A percentile compares a stretch with the other conserved stretches of the same genome.
Conservation (phyloP, 2,113 vertebrate genomes). For the Barbus barbus region DNA sequence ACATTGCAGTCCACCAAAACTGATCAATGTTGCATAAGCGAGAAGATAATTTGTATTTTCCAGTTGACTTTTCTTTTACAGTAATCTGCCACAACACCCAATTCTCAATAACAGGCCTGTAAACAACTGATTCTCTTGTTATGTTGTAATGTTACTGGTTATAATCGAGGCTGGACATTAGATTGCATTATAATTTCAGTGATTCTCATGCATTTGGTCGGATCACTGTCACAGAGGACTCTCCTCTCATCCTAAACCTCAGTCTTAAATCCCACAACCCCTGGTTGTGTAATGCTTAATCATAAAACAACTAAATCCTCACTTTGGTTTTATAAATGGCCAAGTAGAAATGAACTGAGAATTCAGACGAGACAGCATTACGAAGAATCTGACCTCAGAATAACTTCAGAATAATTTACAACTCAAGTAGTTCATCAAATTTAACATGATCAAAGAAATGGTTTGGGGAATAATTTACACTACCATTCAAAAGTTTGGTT, state of each 20-base stretch:
- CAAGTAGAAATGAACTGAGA: neutral
- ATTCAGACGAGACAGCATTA: slow-evolving; percentile 19
- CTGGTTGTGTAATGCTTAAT: slow-evolving; percentile 41
- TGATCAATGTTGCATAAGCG: slow-evolving; percentile 52
- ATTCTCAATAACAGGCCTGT: neutral
- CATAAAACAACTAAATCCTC: slow-evolving; percentile 40
- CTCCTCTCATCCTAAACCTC: slow-evolving; percentile 10
- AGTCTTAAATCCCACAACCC: slow-evolving; percentile 43
- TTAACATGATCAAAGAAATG: neutral
- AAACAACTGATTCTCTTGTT: neutral
- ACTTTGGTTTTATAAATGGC: slow-evolving; percentile 30
- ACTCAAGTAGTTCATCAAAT: neutral
- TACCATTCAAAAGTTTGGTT: neutral
- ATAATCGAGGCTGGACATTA: neutral
- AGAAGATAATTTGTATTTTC: slow-evolving; percentile 44
- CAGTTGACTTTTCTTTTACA: neutral
- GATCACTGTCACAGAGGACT: slow-evolving; percentile 22
- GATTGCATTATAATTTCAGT: neutral
- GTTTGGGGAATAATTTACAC: neutral
- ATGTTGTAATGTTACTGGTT: neutral
- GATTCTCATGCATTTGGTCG: slow-evolving; percentile 20
- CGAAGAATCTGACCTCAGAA: neutral
- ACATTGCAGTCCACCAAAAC: slow-evolving; percentile 54
- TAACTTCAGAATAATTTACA: neutral
- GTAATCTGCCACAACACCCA: neutral